Evolutionary conservation across 2,113 vertebrate species (phyloP), one percentile per base, ranked within the genome.

Genomic region (Sakesphorus luctuosus): DNA sequence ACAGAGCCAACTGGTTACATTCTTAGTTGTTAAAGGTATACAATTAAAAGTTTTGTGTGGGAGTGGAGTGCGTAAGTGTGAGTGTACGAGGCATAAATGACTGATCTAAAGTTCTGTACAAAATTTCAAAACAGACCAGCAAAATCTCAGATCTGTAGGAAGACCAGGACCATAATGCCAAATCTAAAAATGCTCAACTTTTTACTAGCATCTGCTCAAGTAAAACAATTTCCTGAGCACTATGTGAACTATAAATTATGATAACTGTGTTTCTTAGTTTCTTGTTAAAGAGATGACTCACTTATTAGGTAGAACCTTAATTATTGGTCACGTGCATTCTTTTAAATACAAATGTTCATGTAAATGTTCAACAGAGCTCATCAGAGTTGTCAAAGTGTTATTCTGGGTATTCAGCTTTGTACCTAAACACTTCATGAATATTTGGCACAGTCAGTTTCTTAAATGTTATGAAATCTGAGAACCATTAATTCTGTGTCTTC

Each of bases 191-290:
- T 73, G 69, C 40, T 91, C 35, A 58, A 23, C 10, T 73, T 73
- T 73, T 72, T 85, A 76, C n/a, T 50, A 74, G 75, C 61, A 81
- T 77, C 55, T 77, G 80, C 87, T 94, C 63, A 77, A 80, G 29
- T 73, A 80, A 76, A 95, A 74, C 29, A 29, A 76, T 73, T 87
- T 93, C 38, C 25, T 5, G 58, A 59, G 46, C 13, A 76, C 19
- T 92, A 49, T 50, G 58, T 82, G 52, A 59, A 43, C 66, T 93
- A 40, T 68, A 88, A 77, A 63, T 50, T 40, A 43, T 68, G 71
- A 20, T 56, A 80, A 33, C 50, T 61, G 20, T 71, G 44, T 85
- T 95, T 89, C 84, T 88, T 66, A 85, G 63, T 94, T 96, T 90
- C 58, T 55, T 85, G 12, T 87, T 87, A 58, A 78, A 87, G 56